Evolutionary conservation across 2,888 invertebrate species (phyloP), one percentile per base, ranked within the genome.

Genomic region (Drosophila longiperda): DNA sequence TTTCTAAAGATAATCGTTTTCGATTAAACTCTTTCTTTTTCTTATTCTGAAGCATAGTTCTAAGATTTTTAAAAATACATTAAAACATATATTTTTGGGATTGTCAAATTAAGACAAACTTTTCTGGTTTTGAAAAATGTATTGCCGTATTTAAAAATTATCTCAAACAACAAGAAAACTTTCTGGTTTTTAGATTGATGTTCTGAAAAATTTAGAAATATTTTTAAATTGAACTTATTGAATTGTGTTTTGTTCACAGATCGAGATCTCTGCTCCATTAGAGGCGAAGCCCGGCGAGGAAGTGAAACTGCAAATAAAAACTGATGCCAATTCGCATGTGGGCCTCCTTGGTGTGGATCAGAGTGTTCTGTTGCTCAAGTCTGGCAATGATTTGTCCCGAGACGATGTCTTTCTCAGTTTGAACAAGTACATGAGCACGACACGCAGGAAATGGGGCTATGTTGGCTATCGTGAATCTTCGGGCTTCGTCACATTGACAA

Each of bases 291-390:
- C 98, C 0, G 97, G 97, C 61, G 95, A 96, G 33, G 94, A 96
- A 67, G 95, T 98, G 1, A 96, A 97, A 78, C 93, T 99, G 12
- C 94, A 95, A 5, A 95, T 99, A 15, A 94, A 95, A 29, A 96
- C 98, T 0, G 97, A 96, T 91, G 96, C 97, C 0, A 96, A 97
- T 83, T 98, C 99, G 0, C 96, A 96, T 84, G 96, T 98, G 20
- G 98, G 97, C 5, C 93, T 99, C 11, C 94, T 99, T 77, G 99
- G 97, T 0, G 96, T 98, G 11, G 99, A 99, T 93, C 96, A 98
- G 92, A 96, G 96, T 91, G 96, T 97, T 6, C 92, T 96, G 6
- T 91, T 96, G 15, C 93, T 98, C 15, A 96, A 96, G 89, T 94
- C 95, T 20, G 97, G 97, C 59, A 93, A 93, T 26, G 94, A 94